Evolutionary conservation across 1,140 invertebrate species (phyloP).

Genomic region (Drosophila setifemur): DNA sequence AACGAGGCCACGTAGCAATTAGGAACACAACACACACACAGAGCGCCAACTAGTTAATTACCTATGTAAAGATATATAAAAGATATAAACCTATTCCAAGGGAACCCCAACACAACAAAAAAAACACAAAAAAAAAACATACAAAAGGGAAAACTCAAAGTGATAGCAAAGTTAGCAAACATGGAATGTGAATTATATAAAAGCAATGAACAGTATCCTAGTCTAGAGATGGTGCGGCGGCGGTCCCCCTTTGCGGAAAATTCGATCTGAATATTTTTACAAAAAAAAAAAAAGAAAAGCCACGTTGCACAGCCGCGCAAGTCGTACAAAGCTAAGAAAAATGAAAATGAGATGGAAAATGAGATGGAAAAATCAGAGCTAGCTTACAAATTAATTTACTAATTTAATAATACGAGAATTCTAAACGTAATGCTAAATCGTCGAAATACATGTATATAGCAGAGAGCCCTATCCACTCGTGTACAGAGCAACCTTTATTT

Average conservation of each 20-base stretch:
- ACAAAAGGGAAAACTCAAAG: conserved; percentile 71
- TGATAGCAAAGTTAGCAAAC: conserved; percentile 80
- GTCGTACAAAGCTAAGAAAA: conserved; percentile 47
- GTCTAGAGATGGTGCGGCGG: conserved; percentile 53
- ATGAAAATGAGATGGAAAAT: conserved; percentile 4
- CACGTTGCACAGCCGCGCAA: conserved; percentile 38
- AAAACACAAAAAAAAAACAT: conserved; percentile 10
- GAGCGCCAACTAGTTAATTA: conserved; percentile 55
- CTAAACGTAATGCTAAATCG: conserved; percentile 2
- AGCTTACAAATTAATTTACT: conserved; percentile 1
- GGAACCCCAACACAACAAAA: conserved; percentile 12
- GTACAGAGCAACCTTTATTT: conserved; percentile 64
- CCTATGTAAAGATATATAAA: conserved; percentile 29
- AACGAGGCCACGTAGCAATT: conserved; percentile 74
- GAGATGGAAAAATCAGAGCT: neutral
- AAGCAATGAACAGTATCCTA: conserved; percentile 82
- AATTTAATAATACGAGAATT: conserved; percentile 6
- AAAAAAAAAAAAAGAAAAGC: conserved; percentile 9
- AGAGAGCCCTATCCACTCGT: conserved; percentile 30
- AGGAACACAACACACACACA: conserved; percentile 53
- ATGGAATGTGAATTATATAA: conserved; percentile 82
- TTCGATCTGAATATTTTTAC: conserved; percentile 74
- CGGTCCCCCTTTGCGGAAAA: conserved; percentile 16
- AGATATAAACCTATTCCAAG: conserved; percentile 10
- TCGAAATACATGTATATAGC: conserved; percentile 23